Percentiles rank a stretch among this genome's conserved stretches.
phyloP scores from a whole-genome alignment of 2,888 invertebrate genomes.

The Xylota sylvarum region DNA sequence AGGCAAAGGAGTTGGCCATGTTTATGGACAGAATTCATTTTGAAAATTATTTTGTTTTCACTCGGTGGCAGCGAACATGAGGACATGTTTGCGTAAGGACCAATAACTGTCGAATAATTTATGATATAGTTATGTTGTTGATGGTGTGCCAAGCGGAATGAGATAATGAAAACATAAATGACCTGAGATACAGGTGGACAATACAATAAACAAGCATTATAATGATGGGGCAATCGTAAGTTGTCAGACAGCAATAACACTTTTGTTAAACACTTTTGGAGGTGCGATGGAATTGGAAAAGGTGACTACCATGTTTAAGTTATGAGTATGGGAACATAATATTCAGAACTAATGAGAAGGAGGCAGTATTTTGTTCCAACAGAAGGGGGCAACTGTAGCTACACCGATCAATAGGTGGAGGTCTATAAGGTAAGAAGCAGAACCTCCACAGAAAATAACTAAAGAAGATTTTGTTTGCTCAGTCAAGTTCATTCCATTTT shows the following conservation, averaged over 20 bases:
- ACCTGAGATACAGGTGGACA: conserved; percentile 43
- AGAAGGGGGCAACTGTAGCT: too few species aligned
- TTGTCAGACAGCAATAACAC: conserved; percentile 35
- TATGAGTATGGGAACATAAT: conserved; percentile 11
- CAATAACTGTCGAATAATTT: conserved; percentile 61
- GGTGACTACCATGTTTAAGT: not conserved
- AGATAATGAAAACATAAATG: conserved; percentile 59
- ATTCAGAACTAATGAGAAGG: too few species aligned
- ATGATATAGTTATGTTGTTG: conserved; percentile 56
- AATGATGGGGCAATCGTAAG: conserved; percentile 29
- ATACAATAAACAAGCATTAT: conserved; percentile 43
- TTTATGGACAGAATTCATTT: conserved; percentile 21
- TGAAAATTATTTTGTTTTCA: conserved; percentile 22
- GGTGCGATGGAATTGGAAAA: not conserved
- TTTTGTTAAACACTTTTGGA: conserved; percentile 22
- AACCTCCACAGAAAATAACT: too few species aligned
- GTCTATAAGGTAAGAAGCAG: too few species aligned
- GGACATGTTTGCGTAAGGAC: conserved; percentile 40
- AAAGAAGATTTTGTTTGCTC: too few species aligned
- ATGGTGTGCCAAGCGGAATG: conserved; percentile 50
- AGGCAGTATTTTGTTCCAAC: too few species aligned
- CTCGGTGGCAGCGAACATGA: conserved; percentile 21
- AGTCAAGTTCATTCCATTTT: too few species aligned
- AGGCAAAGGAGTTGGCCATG: conserved; percentile 19
- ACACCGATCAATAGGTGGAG: too few species aligned